Evolutionary conservation across 2,797 vertebrate genomes (phyloP), one percentile per base, ranked within the genome.

Genomic region (Sebastiscus tertius): DNA sequence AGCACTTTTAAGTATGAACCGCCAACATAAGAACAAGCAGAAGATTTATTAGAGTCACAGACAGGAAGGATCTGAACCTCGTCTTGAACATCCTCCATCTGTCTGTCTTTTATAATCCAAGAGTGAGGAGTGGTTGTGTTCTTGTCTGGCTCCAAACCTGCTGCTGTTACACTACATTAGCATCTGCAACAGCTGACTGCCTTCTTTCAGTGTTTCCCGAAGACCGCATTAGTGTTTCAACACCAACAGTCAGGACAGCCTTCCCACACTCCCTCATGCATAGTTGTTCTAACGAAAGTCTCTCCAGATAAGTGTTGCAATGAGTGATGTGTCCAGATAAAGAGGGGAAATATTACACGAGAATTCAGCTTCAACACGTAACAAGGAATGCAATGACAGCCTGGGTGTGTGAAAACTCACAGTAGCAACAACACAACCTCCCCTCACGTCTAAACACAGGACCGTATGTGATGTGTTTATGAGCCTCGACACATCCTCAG

Each of bases 121-220:
- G 22, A 65, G 2, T 39, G 16, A 85, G 42, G 46, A 66, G 29
- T 26, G 18, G 49, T 46, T 13, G 16, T 68, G 76, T 81, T 80
- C 27, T 52, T 63, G 29, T 74, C 74, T 83, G 84, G 78, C 80
- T 75, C 79, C 20, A 13, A 61, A 56, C 22, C 11, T 8, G 36
- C 63, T 58, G 60, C 61, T 64, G 87, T 84, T 78, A 63, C 83
- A 82, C 24, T 26, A 33, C 67, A 81, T 87, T 77, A 83, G 60
- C 59, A 72, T 86, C 63, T 74, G 85, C 64, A 93, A 86, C 95
- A 94, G 95, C 94, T 94, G 94, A 87, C 75, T 76, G 82, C 84
- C 80, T 75, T 94, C 89, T 72, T 77, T 86, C 83, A 90, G 72
- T 63, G 72, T 63, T 84, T 83, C 72, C 76, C 54, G 63, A 4